Conservation (phyloP, 2,113 vertebrate genomes). For the Zootoca vivipara region DNA sequence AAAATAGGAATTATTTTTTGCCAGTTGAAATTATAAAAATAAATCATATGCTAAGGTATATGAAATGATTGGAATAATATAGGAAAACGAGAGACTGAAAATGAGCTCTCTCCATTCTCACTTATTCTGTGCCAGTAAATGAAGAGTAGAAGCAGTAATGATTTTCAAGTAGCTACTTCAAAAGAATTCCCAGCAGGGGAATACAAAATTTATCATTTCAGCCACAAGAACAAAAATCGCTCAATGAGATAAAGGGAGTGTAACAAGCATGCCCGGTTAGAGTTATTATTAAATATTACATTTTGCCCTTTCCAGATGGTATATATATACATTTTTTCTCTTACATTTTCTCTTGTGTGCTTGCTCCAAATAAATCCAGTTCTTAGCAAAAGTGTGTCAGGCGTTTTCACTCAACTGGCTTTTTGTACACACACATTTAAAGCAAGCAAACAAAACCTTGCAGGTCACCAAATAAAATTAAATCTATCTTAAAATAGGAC, state of each 20-base stretch:
- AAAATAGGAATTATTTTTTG: background rate
- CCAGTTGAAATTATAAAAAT: background rate
- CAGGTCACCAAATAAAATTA: background rate
- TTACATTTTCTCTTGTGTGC: slow-evolving; percentile 31
- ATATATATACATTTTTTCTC: background rate
- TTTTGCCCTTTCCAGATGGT: slow-evolving; percentile 3
- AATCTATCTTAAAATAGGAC: background rate
- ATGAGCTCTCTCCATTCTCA: background rate
- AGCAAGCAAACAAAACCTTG: background rate
- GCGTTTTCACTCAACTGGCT: background rate
- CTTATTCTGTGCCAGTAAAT: background rate
- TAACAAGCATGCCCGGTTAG: slow-evolving; percentile 44
- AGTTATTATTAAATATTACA: slow-evolving; percentile 55
- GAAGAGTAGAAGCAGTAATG: slow-evolving; percentile 50
- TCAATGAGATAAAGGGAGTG: slow-evolving; percentile 44
- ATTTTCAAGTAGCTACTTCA: slow-evolving; percentile 72
- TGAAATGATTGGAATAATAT: slow-evolving; percentile 59
- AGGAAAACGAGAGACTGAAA: slow-evolving; percentile 27
- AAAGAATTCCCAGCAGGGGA: slow-evolving; percentile 66
- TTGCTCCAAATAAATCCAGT: slow-evolving; percentile 31
- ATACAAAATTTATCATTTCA: slow-evolving; percentile 58
- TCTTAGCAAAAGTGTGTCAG: background rate
- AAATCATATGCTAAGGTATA: background rate
- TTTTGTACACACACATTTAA: slow-evolving; percentile 3
- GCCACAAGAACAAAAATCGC: slow-evolving; percentile 50